phyloP scores from a whole-genome alignment of 1,140 invertebrate genomes.

The Aphelinus atriplicis region DNA sequence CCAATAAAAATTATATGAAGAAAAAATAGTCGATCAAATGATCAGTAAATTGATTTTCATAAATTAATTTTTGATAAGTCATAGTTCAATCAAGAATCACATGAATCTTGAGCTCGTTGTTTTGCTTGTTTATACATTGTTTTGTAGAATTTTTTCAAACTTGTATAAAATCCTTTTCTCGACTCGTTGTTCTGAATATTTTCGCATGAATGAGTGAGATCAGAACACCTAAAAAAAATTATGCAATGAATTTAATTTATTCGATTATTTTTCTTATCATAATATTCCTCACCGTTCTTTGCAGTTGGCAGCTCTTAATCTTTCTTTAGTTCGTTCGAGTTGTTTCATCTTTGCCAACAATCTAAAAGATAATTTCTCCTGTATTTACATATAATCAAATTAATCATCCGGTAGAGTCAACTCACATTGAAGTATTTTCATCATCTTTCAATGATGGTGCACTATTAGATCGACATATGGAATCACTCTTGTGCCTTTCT shows the following conservation, averaged over 20 bases:
- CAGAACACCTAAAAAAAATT: slow-evolving; percentile 36
- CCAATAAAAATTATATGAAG: background rate
- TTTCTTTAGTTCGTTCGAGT: slow-evolving; percentile 39
- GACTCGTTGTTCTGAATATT: slow-evolving; percentile 36
- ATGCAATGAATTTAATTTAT: slow-evolving; percentile 11
- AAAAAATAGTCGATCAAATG: background rate
- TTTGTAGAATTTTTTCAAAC: slow-evolving; percentile 59
- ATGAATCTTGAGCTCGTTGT: slow-evolving; percentile 47
- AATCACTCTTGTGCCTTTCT: slow-evolving; percentile 25
- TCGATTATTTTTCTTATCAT: slow-evolving; percentile 1
- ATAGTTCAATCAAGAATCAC: slow-evolving; percentile 33
- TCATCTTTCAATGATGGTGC: slow-evolving; percentile 37
- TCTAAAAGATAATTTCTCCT: slow-evolving; percentile 36
- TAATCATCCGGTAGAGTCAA: slow-evolving; percentile 24
- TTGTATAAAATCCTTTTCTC: slow-evolving; percentile 51
- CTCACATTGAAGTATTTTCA: slow-evolving; percentile 46
- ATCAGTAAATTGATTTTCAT: background rate
- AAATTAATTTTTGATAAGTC: background rate
- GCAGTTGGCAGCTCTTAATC: slow-evolving; percentile 25
- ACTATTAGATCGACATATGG: slow-evolving; percentile 38
- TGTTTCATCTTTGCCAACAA: slow-evolving; percentile 41
- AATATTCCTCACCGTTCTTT: slow-evolving; percentile 28
- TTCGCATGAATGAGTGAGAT: slow-evolving; percentile 17
- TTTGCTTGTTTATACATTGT: slow-evolving; percentile 60
- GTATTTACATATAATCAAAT: slow-evolving; percentile 7